phyloP scores from a whole-genome alignment of 2,888 invertebrate genomes.

The Lochmaea crataegi region DNA sequence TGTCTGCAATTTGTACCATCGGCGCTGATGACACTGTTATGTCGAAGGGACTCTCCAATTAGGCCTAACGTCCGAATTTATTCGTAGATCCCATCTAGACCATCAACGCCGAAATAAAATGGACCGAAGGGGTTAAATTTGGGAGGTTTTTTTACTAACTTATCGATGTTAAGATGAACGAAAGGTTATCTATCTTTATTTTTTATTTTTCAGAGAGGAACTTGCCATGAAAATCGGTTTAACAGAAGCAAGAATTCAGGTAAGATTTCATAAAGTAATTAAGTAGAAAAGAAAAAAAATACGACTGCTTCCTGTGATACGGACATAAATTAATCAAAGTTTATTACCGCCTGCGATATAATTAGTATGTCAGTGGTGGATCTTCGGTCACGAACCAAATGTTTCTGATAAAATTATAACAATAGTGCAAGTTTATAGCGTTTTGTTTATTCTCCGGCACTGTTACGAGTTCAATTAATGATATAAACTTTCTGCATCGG shows the following conservation, averaged over 20 bases:
- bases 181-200: neutral
- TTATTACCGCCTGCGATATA: neutral
- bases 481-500: constrained; percentile 34
- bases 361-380: no score
- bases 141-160: no score
- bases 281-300: constrained; percentile 18
- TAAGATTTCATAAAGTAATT: constrained; percentile 62
- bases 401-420: no score
- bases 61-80: constrained; percentile 40
- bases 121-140: neutral
- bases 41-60: constrained; percentile 48
- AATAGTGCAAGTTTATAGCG: no score
- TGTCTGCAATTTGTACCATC: constrained; percentile 56
- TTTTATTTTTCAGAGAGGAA: constrained; percentile 83
- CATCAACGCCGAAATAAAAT: neutral
- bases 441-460: neutral
- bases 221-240: constrained; percentile 94
- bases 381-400: no score
- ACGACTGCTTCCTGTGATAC: constrained; percentile 35
- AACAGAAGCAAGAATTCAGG: constrained; percentile 95
- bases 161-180: no score
- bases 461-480: neutral
- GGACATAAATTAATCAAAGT: constrained; percentile 40
- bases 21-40: constrained; percentile 47
- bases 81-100: neutral